These are phyloP conservation scores for Clunio marinus DNA, from an alignment of 2,888 invertebrate genomes.

Conservation along the genomic window DNA sequence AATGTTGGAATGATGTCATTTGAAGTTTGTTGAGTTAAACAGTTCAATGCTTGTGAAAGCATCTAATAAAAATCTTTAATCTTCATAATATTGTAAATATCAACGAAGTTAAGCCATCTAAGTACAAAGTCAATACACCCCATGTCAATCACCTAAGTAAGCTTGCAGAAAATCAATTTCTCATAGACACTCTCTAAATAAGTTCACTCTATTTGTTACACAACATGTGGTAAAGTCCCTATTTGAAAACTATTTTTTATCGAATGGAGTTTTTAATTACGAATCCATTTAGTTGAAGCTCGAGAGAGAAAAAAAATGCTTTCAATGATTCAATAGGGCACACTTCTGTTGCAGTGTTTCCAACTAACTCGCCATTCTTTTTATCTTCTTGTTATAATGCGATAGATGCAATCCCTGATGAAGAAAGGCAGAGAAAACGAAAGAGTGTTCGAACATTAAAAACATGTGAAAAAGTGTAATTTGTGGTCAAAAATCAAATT, in stretches of 20 bases:
- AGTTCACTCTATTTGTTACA: too few relatives aligned
- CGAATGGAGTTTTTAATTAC: constrained; percentile 35
- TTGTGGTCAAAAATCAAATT: constrained; percentile 32
- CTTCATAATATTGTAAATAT: too few relatives aligned
- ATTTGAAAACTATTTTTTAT: constrained; percentile 2
- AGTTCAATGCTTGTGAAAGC: too few relatives aligned
- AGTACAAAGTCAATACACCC: too few relatives aligned
- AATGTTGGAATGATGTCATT: too few relatives aligned
- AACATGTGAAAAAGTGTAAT: constrained; percentile 28
- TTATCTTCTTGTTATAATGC: not conserved
- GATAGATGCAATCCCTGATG: not conserved
- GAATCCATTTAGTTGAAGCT: constrained; percentile 31
- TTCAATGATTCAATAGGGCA: constrained; percentile 8
- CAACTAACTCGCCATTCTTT: not conserved
- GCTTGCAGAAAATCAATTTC: too few relatives aligned
- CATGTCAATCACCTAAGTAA: too few relatives aligned
- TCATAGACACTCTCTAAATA: too few relatives aligned
- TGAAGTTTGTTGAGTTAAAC: too few relatives aligned
- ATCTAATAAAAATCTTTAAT: too few relatives aligned
- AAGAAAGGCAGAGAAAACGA: not conserved
- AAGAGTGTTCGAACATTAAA: not conserved
- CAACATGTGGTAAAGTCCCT: too few relatives aligned
- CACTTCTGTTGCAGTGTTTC: constrained; percentile 15
- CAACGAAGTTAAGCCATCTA: too few relatives aligned
- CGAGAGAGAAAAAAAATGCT: not conserved